phyloP scores from a whole-genome alignment of 2,113 vertebrate species.

The Fregetta grallaria region DNA sequence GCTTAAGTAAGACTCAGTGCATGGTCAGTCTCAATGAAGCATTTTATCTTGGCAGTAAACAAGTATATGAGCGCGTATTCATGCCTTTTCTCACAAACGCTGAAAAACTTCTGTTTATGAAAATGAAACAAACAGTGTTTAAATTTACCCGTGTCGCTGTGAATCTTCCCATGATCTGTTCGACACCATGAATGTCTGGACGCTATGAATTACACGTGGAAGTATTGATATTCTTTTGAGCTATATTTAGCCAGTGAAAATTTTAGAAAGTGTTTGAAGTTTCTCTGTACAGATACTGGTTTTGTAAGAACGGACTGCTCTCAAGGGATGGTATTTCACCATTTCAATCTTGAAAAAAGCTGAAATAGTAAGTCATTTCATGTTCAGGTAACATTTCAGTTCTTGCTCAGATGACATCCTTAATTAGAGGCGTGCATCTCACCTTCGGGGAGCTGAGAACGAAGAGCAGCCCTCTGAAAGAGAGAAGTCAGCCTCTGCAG shows the following conservation, averaged over 20 bases:
- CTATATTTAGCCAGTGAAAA: background rate
- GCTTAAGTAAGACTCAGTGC: background rate
- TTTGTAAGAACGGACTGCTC: background rate
- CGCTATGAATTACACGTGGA: background rate
- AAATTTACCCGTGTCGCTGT: rapidly evolving
- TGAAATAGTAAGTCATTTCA: background rate
- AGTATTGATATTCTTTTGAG: background rate
- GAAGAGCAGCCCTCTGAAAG: background rate
- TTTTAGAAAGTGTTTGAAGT: background rate
- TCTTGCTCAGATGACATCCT: background rate
- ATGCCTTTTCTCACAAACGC: background rate
- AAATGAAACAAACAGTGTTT: background rate
- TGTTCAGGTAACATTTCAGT: background rate
- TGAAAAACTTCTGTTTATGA: background rate
- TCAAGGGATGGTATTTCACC: background rate
- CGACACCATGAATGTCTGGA: background rate
- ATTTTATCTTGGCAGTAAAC: background rate
- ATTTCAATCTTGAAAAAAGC: background rate
- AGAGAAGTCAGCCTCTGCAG: background rate
- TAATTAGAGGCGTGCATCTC: background rate
- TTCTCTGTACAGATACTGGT: rapidly evolving
- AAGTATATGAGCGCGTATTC: background rate
- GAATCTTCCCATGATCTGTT: background rate
- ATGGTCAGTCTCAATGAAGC: background rate
- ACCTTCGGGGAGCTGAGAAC: background rate